phyloP scores from a whole-genome alignment of 1,140 invertebrate species.

The Periplaneta americana region DNA sequence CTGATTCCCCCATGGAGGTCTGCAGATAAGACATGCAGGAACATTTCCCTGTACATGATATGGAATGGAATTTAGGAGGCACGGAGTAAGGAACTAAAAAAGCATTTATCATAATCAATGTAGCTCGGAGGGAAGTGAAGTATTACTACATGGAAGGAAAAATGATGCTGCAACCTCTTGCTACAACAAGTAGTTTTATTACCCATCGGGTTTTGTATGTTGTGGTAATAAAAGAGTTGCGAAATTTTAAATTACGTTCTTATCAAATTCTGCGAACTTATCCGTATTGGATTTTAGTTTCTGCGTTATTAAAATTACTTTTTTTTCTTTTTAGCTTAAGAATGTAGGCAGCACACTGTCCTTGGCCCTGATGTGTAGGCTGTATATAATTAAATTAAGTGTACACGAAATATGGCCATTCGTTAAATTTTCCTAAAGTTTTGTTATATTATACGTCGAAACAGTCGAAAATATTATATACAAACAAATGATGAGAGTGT shows the following conservation, averaged over 20 bases:
- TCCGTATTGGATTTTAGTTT: not conserved
- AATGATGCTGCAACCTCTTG: not conserved
- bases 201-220: not conserved
- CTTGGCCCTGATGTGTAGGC: not conserved
- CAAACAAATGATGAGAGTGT: too few species aligned
- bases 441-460: too few species aligned
- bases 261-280: not conserved
- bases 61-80: not conserved
- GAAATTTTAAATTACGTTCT: not conserved
- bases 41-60: not conserved
- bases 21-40: not conserved
- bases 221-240: not conserved
- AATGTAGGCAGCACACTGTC: not conserved
- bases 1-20: not conserved
- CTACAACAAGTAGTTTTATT: not conserved
- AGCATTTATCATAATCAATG: not conserved
- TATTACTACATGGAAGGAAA: not conserved
- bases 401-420: too few species aligned
- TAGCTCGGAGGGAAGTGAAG: not conserved
- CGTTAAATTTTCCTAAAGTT: too few species aligned
- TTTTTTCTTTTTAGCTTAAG: not conserved
- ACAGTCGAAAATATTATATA: too few species aligned
- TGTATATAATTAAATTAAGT: not conserved
- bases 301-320: not conserved
- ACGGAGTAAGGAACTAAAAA: not conserved